Base-by-base conservation (phyloP, 2,113 vertebrate species). In the Ivindomyrus marchei region DNA sequence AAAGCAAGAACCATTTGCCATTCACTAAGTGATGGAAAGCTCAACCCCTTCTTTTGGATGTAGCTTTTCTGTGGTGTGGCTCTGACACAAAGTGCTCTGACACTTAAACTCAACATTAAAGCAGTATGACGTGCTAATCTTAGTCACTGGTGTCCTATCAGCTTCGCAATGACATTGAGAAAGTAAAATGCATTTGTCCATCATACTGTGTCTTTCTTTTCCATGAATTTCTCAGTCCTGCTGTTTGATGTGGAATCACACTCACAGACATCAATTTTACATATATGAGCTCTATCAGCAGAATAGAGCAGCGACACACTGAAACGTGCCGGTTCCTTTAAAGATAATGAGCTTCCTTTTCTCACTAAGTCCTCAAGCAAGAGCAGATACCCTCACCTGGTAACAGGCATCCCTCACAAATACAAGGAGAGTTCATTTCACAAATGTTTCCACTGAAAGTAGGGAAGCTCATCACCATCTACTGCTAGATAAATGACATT, bases 261-360 rank as follows among this genome's bases (percentile, higher is more conserved):
- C 89, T 56, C 31, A 9, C 17, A 58, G 50, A 46, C 91, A 90
- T 92, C 84, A 91, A 88, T 89, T 46, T 46, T 21, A 58, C 91
- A 53, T 88, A 70, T 92, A 88, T 91, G 94, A 93, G 93, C 93
- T 93, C 88, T 91, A 91, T 93, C 91, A 92, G 90, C 89, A 88
- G 91, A 85, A 70, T 36, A 36, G 53, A 50, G 45, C 17, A 15
- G 8, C 31, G 31, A 47, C 87, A 42, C 92, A 92, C 93, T 94
- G 93, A 94, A 94, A 93, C 87, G 90, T 70, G 93, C 93, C 94
- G 94, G 49, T 94, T 94, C 92, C 89, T 45, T 89, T 53, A 85
- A 91, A 94, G 92, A 93, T 94, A 94, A 94, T 93, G 93, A 93
- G 90, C 92, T 92, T 94, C 91, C 91, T 45, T 53, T 46, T 88